Conservation (phyloP, 2,113 vertebrate species). For the Cyanoramphus novaezelandiae region DNA sequence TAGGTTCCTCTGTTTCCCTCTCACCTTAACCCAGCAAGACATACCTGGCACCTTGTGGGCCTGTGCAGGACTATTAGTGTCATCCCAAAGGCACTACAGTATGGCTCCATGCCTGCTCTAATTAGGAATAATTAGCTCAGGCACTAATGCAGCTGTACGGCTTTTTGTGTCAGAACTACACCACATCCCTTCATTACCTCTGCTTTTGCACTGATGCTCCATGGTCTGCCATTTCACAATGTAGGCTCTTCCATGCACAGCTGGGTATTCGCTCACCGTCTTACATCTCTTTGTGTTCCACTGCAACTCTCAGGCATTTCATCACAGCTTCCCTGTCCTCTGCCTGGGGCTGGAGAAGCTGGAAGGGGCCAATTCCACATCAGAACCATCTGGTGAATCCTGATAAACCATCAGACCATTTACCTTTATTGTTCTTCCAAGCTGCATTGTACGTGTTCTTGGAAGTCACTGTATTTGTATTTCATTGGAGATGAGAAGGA, state of each 20-base stretch:
- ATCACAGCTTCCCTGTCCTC: not conserved
- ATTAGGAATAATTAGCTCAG: slow-evolving; percentile 24
- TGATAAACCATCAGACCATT: not conserved
- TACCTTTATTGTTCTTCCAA: slow-evolving; percentile 14
- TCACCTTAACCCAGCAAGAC: not conserved
- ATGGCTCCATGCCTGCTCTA: not conserved
- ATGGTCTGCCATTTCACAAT: fast-evolving
- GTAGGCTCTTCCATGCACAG: not conserved
- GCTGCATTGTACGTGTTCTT: not conserved
- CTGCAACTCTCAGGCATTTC: too few species aligned
- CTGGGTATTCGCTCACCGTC: not conserved
- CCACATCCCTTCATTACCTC: not conserved
- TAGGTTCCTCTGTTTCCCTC: not conserved
- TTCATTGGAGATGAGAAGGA: not conserved
- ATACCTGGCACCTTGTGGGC: not conserved
- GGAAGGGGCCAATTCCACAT: slow-evolving; percentile 25
- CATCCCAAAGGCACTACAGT: fast-evolving
- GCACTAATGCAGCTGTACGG: not conserved
- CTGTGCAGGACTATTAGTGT: not conserved
- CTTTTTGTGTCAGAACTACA: not conserved
- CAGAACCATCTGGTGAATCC: not conserved
- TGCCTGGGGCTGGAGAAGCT: not conserved
- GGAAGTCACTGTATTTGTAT: not conserved
- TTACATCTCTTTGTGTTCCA: not conserved
- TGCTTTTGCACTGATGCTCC: not conserved